Evolutionary conservation across 2,113 vertebrate species (phyloP), one percentile per base, ranked within the genome.

Genomic region (Hepsetus odoe): DNA sequence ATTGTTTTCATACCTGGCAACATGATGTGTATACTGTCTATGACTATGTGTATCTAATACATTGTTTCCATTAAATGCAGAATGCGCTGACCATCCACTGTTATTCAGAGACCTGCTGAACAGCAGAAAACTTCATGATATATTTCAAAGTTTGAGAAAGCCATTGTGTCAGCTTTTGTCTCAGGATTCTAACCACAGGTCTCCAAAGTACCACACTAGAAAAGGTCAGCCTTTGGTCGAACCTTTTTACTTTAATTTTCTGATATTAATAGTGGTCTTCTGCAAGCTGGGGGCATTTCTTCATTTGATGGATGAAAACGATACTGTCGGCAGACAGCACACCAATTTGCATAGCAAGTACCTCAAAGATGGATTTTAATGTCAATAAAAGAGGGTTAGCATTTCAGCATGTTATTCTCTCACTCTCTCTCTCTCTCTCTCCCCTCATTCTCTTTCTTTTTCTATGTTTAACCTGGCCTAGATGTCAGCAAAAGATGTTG

Each of bases 161-260:
- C 33, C 8, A 59, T 13, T 69, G 72, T 74, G 51, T 55, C 79
- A 61, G 53, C 22, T 69, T 26, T 38, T 35, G 61, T 77, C 55
- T 51, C 55, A 59, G 42, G 30, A 58, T 44, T 67, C 35, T 26
- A 59, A 44, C 30, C 33, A 53, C 32, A 3, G 20, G 11, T 33
- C 26, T 69, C 62, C 35, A 28, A 61, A 14, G 30, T 64, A 46
- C 35, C 42, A 35, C 58, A 42, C 40, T 5, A 18, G 28, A 40
- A 65, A 81, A 81, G 35, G 67, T 76, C 67, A 33, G 46, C 35
- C 49, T 38, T 71, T 44, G n/a, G 14, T 44, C n/a, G 49, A 18
- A 71, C 33, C 30, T 80, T 58, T 75, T 69, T 69, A 66, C 56
- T 71, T 8, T 58, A 77, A 76, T 76, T 70, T 70, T 38, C 42